phyloP scores from a whole-genome alignment of 2,113 vertebrate species.

The Albula glossodonta region DNA sequence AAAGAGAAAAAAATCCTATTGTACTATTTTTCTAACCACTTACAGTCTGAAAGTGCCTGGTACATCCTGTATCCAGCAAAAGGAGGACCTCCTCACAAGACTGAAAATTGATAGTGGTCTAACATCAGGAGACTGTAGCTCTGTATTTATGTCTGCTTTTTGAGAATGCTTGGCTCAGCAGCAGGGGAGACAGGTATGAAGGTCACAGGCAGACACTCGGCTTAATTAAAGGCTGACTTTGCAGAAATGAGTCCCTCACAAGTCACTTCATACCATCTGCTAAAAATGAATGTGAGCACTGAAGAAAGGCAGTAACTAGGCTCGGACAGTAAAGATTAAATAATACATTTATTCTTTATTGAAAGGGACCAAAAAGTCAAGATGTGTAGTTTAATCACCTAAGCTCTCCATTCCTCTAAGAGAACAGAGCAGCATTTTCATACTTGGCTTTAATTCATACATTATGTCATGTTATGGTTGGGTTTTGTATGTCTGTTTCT shows the following conservation, averaged over 20 bases:
- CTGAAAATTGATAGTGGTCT: background rate
- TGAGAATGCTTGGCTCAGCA: conserved; percentile 2
- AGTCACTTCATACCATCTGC: background rate
- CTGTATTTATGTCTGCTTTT: background rate
- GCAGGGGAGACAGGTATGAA: background rate
- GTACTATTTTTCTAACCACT: too few relatives aligned
- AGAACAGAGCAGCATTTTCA: too few relatives aligned
- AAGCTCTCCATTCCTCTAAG: too few relatives aligned
- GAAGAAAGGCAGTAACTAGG: background rate
- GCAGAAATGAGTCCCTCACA: background rate
- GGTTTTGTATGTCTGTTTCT: too few relatives aligned
- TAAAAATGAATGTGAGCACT: conserved; percentile 2
- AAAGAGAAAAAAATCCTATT: too few relatives aligned
- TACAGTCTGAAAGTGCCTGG: too few relatives aligned
- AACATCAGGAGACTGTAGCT: background rate
- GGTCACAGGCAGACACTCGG: conserved; percentile 10
- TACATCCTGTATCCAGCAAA: too few relatives aligned
- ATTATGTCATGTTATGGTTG: too few relatives aligned
- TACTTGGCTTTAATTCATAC: too few relatives aligned
- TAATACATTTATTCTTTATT: background rate
- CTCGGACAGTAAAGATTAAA: background rate
- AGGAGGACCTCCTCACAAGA: too few relatives aligned
- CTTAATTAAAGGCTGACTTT: conserved; percentile 19
- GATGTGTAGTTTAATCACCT: background rate
- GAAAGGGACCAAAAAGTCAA: background rate